Percentiles rank a stretch among this genome's conserved stretches.
Evolutionary conservation across 1,140 invertebrate genomes (phyloP).

Genomic region (Aphis craccivora): DNA sequence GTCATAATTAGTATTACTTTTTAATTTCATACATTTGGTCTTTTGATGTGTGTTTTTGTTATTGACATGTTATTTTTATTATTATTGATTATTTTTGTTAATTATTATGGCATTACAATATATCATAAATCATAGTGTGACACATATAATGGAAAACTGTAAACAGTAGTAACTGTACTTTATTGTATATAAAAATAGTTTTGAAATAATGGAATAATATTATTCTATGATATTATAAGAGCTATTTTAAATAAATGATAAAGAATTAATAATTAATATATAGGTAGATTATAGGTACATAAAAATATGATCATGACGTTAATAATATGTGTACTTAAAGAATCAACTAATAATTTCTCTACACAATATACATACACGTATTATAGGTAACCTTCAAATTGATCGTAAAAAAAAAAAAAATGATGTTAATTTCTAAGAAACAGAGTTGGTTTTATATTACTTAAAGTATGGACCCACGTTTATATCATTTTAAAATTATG

Average conservation of each 20-base stretch:
- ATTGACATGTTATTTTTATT: not conserved
- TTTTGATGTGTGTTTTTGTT: not conserved
- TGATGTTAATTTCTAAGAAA: rapidly evolving
- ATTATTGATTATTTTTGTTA: not conserved
- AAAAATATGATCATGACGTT: too few relatives aligned
- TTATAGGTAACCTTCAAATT: not conserved
- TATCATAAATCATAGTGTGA: not conserved
- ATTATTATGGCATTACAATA: too few relatives aligned
- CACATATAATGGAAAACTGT: not conserved
- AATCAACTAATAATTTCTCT: not conserved
- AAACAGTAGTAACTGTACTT: not conserved
- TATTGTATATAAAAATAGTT: not conserved
- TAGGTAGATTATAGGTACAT: not conserved
- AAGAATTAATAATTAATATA: not conserved
- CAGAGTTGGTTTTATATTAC: not conserved
- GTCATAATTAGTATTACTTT: not conserved
- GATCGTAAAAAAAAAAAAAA: not conserved
- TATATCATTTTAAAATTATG: not conserved
- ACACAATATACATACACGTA: not conserved
- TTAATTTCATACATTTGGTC: not conserved
- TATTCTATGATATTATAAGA: not conserved
- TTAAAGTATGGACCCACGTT: not conserved
- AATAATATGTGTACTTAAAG: not conserved
- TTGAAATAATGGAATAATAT: not conserved
- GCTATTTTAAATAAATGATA: not conserved